Percentiles rank a stretch among this genome's conserved stretches.
phyloP scores from a whole-genome alignment of 2,797 vertebrate genomes.

The Harpagifer antarcticus region DNA sequence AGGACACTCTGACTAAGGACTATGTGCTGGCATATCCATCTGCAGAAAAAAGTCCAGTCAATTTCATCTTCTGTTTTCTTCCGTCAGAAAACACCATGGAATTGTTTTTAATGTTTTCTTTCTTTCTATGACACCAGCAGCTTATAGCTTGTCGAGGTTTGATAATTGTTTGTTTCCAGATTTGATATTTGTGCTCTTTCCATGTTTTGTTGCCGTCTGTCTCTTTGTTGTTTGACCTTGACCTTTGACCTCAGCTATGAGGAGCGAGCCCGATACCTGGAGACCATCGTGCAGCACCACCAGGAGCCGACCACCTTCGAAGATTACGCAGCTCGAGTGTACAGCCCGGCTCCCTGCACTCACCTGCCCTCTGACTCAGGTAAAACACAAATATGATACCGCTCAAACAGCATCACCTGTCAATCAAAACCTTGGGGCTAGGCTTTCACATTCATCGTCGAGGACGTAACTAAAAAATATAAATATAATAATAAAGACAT shows the following conservation, averaged over 20 bases:
- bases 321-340: slow-evolving; percentile 97
- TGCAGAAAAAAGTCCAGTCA: too few relatives aligned
- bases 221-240: slow-evolving; percentile 80
- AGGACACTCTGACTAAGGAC: too few relatives aligned
- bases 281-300: slow-evolving; percentile 96
- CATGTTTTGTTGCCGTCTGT: neutral
- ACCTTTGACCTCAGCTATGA: slow-evolving; percentile 91
- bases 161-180: neutral
- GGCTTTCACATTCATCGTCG: neutral
- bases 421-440: neutral
- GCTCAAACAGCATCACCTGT: neutral
- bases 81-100: too few relatives aligned
- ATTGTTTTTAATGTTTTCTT: too few relatives aligned
- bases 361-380: slow-evolving; percentile 92
- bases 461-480: too few relatives aligned
- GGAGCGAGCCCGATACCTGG: slow-evolving; percentile 95
- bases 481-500: too few relatives aligned
- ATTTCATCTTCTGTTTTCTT: too few relatives aligned
- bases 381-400: slow-evolving; percentile 68
- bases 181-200: neutral
- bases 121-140: neutral
- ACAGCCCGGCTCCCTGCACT: slow-evolving; percentile 95
- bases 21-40: too few relatives aligned
- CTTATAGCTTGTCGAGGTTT: neutral
- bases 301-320: slow-evolving; percentile 96